Conservation (phyloP, 2,113 vertebrate species). For the Marmota flaviventris region DNA sequence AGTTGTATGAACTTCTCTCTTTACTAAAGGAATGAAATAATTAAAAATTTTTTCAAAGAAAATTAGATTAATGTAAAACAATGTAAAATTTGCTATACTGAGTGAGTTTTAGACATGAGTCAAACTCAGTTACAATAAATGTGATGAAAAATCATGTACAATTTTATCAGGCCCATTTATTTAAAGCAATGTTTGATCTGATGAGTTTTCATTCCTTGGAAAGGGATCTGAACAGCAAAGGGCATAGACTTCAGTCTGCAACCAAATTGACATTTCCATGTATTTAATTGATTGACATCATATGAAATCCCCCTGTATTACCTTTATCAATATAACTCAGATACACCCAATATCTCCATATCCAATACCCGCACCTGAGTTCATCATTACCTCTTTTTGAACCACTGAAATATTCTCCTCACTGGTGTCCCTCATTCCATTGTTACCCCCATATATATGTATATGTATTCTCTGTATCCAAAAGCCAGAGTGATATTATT, state of each 20-base stretch:
- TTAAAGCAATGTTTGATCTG: constrained; percentile 24
- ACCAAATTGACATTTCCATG: not conserved
- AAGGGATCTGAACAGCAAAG: not conserved
- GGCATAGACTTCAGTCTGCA: not conserved
- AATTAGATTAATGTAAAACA: constrained; percentile 21
- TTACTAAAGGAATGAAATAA: not conserved
- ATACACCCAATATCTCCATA: not conserved
- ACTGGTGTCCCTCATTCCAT: not conserved
- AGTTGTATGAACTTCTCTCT: not conserved
- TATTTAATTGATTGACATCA: not conserved
- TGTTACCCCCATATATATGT: not conserved
- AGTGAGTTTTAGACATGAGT: constrained; percentile 8
- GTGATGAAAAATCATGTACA: constrained; percentile 34
- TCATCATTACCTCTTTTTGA: not conserved
- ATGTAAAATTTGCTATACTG: constrained; percentile 41
- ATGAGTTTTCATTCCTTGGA: not conserved
- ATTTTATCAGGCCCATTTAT: not conserved
- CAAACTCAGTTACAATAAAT: constrained; percentile 42
- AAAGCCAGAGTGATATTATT: not conserved
- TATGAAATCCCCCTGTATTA: not conserved
- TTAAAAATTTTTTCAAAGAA: constrained; percentile 30
- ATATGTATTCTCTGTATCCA: not conserved
- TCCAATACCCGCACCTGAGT: not conserved
- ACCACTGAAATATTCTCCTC: not conserved
- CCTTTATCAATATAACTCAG: not conserved